Base-by-base conservation (phyloP, 2,113 vertebrate genomes). In the Irena cyanogastra region DNA sequence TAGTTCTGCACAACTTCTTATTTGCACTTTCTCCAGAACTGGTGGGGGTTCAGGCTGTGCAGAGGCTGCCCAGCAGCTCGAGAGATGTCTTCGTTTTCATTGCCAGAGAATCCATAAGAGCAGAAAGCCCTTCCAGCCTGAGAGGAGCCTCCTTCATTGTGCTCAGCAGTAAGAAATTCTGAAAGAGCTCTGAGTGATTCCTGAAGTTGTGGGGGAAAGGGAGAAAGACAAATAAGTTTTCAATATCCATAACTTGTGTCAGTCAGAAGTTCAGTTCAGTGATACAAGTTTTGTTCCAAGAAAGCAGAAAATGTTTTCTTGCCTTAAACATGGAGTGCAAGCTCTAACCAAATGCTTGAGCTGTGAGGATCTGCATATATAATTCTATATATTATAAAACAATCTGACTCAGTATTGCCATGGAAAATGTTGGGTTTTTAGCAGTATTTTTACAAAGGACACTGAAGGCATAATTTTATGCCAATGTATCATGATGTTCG, bases 401-500 rank as follows among this genome's bases (percentile, higher is more conserved):
- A 92, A 90, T 97, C 90, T 97, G 86, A 89, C 84, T 94, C 72
- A 49, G 79, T 92, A 95, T 95, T 94, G 74, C 92, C 90, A 44
- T 97, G 90, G 88, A 88, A 87, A 90, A 94, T 96, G 90, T 17
- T 87, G 80, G 61, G 1, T 0, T 90, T 95, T 93, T 76, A 92
- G 94, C 71, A 70, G 69, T 35, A 56, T 79, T 94, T 95, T 96
- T 89, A 96, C 92, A 97, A 95, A 96, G 90, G 53, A 24, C 65
- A 31, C 83, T 72, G 83, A 93, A 93, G 93, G 65, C 61, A 49
- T 84, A 89, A 97, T 96, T 96, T 95, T 97, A 90, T 94, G 96
- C 90, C 95, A 89, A 64, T 94, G 59, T 90, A 93, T 96, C 94
- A 88, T 87, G 94, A 97, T 87, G 90, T 89, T 95, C 1, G 0